Evolutionary conservation across 2,113 vertebrate species (phyloP).

Genomic region (Nothocercus julius): DNA sequence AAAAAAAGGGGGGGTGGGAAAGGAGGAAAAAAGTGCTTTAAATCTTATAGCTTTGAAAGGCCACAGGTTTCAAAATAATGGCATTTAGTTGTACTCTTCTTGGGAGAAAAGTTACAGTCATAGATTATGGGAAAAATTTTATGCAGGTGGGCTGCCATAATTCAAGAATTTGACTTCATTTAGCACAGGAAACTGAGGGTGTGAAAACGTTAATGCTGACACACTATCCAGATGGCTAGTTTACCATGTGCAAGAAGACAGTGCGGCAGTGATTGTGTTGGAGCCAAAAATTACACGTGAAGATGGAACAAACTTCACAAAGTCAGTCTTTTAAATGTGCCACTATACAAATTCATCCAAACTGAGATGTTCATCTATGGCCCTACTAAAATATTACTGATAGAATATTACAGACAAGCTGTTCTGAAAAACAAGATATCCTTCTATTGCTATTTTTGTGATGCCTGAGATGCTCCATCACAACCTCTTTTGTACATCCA

Average conservation of each 20-base stretch:
- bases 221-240: slow-evolving; percentile 76
- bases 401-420: slow-evolving; percentile 25
- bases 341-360: slow-evolving; percentile 60
- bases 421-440: slow-evolving; percentile 35
- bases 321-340: slow-evolving; percentile 64
- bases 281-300: slow-evolving; percentile 72
- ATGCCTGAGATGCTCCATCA: not conserved
- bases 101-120: slow-evolving; percentile 20
- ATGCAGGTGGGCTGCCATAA: slow-evolving; percentile 70
- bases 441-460: not conserved
- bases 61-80: not conserved
- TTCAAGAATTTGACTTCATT: slow-evolving; percentile 73
- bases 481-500: not conserved
- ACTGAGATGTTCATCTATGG: slow-evolving; percentile 53
- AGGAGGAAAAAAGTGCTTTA: not conserved
- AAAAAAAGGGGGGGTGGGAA: not conserved
- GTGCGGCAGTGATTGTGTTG: slow-evolving; percentile 61
- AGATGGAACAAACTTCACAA: slow-evolving; percentile 72
- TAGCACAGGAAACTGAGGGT: slow-evolving; percentile 73
- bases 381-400: slow-evolving; percentile 44
- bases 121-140: slow-evolving; percentile 50
- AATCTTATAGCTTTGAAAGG: not conserved
- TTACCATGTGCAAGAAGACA: slow-evolving; percentile 73
- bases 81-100: not conserved
- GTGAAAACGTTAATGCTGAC: slow-evolving; percentile 76